These are phyloP conservation scores for Avahi laniger DNA, from an alignment of 2,797 vertebrate species.

Conservation along the genomic window DNA sequence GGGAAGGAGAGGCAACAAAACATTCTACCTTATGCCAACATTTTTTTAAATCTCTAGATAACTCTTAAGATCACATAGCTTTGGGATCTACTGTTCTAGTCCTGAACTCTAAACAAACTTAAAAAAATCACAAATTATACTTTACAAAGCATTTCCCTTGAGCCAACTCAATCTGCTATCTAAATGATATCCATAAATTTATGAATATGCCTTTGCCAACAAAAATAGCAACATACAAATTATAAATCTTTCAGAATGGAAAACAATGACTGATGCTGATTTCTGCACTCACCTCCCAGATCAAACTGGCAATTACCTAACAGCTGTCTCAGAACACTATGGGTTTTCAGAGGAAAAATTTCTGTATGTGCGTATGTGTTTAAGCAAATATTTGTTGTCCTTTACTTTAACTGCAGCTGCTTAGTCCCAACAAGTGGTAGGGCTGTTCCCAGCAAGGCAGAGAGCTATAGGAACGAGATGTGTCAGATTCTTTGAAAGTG, in stretches of 20 bases:
- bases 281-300: slow-evolving; percentile 2
- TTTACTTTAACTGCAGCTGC: slow-evolving; percentile 64
- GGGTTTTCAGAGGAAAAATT: neutral
- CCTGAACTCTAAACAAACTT: slow-evolving; percentile 64
- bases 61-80: neutral
- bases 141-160: slow-evolving; percentile 68
- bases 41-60: neutral
- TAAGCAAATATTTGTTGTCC: slow-evolving; percentile 69
- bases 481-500: neutral
- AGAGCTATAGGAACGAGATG: slow-evolving; percentile 16
- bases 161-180: slow-evolving; percentile 65
- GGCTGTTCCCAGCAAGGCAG: slow-evolving; percentile 53
- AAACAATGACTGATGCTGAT: neutral
- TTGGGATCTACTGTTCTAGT: slow-evolving; percentile 41
- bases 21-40: neutral
- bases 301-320: neutral
- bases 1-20: neutral
- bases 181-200: slow-evolving; percentile 76
- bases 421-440: slow-evolving; percentile 38
- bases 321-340: neutral
- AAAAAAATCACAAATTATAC: slow-evolving; percentile 56
- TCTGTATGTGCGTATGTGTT: neutral
- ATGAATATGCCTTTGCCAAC: slow-evolving; percentile 67
- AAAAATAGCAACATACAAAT: slow-evolving; percentile 61
- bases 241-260: slow-evolving; percentile 57